Conservation (phyloP, 2,888 invertebrate species). For the Cantharis flavilabris region DNA sequence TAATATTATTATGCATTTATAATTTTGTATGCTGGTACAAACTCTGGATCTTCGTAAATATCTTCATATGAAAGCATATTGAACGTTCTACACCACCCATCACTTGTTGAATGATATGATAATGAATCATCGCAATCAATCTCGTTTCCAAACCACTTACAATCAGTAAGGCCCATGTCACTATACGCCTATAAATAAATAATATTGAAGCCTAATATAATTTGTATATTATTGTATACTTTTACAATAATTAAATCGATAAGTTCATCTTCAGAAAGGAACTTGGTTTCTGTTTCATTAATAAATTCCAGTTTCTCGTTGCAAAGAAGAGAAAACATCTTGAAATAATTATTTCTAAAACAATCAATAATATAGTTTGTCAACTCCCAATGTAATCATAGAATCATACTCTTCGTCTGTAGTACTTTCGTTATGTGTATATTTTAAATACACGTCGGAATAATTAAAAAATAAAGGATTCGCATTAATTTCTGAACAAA, state of each 20-base stretch:
- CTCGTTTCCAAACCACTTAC: not conserved
- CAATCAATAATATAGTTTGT: too few relatives aligned
- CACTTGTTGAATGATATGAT: not conserved
- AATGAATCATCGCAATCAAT: not conserved
- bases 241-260: not conserved
- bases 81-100: slow-evolving; percentile 2
- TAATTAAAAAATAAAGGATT: not conserved
- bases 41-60: not conserved
- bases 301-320: not conserved
- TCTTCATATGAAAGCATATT: slow-evolving; percentile 4
- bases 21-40: not conserved
- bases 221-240: not conserved
- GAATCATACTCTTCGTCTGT: slow-evolving; percentile 1
- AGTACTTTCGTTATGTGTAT: not conserved
- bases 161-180: not conserved
- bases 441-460: not conserved
- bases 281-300: not conserved
- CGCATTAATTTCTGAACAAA: slow-evolving; percentile 67
- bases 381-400: too few relatives aligned
- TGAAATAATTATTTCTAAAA: not conserved
- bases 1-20: not conserved
- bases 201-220: not conserved
- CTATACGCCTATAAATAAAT: not conserved
- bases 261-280: not conserved
- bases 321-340: not conserved